Evolutionary conservation across 2,797 vertebrate species (phyloP).

Genomic region (Urophycis tenuis): DNA sequence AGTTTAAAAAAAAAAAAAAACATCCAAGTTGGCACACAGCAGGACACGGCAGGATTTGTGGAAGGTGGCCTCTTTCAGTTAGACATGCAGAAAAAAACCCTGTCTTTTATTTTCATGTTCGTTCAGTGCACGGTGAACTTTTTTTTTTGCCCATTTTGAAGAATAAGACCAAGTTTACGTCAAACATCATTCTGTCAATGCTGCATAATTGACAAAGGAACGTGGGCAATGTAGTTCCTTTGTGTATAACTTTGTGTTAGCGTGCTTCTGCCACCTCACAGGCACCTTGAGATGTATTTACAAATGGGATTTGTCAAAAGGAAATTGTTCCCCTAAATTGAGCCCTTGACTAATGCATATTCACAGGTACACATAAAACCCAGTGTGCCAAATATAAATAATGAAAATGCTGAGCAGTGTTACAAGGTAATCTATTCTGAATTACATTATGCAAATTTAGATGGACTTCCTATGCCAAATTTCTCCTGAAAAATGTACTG

Average conservation of each 20-base stretch:
- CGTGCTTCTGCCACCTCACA: not conserved
- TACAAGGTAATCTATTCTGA: conserved; percentile 4
- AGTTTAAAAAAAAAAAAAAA: too few species aligned
- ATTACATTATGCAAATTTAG: not conserved
- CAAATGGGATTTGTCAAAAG: not conserved
- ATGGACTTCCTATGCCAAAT: not conserved
- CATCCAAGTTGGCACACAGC: not conserved
- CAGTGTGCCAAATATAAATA: conserved; percentile 1
- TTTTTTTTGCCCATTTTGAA: not conserved
- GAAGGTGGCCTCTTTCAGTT: not conserved
- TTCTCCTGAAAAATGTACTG: not conserved
- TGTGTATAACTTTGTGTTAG: not conserved
- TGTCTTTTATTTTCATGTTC: not conserved
- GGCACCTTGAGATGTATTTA: not conserved
- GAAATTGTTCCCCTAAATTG: not conserved
- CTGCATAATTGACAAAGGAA: not conserved
- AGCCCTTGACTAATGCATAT: conserved; percentile 1
- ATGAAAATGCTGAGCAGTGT: not conserved
- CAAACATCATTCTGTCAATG: not conserved
- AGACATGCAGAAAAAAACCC: not conserved
- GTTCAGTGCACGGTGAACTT: not conserved
- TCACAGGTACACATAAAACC: conserved; percentile 2
- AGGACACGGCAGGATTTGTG: too few species aligned
- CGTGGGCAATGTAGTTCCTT: not conserved
- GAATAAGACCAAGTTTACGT: not conserved